Percentiles rank a stretch among this genome's conserved stretches.
These are phyloP conservation scores for Agonopterix arenella DNA, from an alignment of 2,888 invertebrate genomes.

Conservation along the genomic window DNA sequence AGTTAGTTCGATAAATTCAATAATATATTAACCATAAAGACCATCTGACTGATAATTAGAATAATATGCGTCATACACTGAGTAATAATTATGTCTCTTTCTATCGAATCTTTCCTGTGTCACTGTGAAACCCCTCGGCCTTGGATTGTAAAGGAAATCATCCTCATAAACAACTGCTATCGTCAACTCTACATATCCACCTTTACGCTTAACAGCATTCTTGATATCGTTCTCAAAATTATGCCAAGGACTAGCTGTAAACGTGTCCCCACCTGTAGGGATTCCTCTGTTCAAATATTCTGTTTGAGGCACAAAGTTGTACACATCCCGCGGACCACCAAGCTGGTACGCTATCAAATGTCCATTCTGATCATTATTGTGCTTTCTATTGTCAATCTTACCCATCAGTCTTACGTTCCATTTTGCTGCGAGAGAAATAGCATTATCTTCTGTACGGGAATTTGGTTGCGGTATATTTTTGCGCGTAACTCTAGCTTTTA, in stretches of 20 bases:
- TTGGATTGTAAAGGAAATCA: not conserved
- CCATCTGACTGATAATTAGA: not conserved
- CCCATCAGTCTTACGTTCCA: not conserved
- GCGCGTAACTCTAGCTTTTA: not conserved
- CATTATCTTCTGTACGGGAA: not conserved
- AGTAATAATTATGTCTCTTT: not conserved
- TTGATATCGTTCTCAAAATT: too few species aligned
- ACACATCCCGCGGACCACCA: not conserved
- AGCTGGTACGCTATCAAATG: not conserved
- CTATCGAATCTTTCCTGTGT: not conserved
- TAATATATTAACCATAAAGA: too few species aligned
- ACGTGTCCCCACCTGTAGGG: not conserved
- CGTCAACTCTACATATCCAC: too few species aligned
- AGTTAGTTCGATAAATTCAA: too few species aligned
- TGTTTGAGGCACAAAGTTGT: not conserved
- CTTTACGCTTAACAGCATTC: too few species aligned
- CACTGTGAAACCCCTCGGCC: not conserved
- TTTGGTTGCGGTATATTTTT: not conserved
- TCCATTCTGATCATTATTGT: not conserved
- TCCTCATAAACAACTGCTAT: not conserved
- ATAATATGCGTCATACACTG: not conserved
- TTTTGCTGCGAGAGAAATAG: not conserved
- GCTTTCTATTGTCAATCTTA: not conserved
- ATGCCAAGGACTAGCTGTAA: not conserved
- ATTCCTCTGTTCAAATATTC: slow-evolving; percentile 1